phyloP scores from a whole-genome alignment of 1,140 invertebrate species.

The Macrotrachela quadricornifera region DNA sequence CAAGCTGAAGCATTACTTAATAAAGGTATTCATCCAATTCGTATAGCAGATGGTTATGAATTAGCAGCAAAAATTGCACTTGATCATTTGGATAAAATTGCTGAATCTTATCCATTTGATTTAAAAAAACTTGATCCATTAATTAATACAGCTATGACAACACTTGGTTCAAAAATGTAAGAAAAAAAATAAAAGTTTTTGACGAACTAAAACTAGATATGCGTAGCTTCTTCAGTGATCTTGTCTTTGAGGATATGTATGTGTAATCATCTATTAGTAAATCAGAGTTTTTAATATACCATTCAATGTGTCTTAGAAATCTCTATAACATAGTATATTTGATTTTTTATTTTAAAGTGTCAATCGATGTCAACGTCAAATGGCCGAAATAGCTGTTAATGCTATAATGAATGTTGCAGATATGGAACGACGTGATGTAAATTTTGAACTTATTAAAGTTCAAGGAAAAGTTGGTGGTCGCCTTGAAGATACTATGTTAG shows the following conservation, averaged over 20 bases:
- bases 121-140: slow-evolving; percentile 60
- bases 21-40: slow-evolving; percentile 90
- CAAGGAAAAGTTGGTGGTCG: slow-evolving; percentile 91
- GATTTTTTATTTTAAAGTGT: slow-evolving; percentile 13
- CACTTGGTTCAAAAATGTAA: slow-evolving; percentile 92
- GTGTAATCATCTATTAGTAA: too few species aligned
- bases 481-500: slow-evolving; percentile 85
- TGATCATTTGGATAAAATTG: slow-evolving; percentile 63
- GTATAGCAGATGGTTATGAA: slow-evolving; percentile 96
- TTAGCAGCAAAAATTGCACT: slow-evolving; percentile 73
- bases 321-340: too few species aligned
- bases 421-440: slow-evolving; percentile 75
- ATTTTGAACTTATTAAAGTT: slow-evolving; percentile 97
- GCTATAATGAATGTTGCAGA: slow-evolving; percentile 82
- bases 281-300: too few species aligned
- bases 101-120: slow-evolving; percentile 66
- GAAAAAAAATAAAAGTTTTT: slow-evolving; percentile 9
- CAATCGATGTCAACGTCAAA: slow-evolving; percentile 55
- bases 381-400: slow-evolving; percentile 98
- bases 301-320: too few species aligned
- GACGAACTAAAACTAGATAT: too few species aligned
- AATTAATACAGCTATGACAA: slow-evolving; percentile 86
- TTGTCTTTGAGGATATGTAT: too few species aligned
- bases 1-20: slow-evolving; percentile 78
- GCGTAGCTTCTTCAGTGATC: too few species aligned